Percentiles rank a stretch among this genome's conserved stretches.
phyloP scores from a whole-genome alignment of 2,113 vertebrate species.

The Antechinus flavipes region DNA sequence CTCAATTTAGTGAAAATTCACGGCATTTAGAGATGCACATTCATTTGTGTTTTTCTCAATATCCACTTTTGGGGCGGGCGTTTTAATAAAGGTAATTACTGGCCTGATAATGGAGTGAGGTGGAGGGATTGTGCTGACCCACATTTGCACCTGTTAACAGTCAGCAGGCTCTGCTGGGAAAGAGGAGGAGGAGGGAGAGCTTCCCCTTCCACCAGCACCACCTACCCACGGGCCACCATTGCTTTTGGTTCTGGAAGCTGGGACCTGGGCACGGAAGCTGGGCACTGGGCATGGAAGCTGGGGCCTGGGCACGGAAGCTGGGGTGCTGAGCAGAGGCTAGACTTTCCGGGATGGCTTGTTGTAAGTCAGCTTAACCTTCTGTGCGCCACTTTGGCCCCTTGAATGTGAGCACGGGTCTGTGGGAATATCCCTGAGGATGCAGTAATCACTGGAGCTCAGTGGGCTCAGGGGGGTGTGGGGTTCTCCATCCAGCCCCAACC shows the following conservation, averaged over 20 bases:
- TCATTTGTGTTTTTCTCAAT: neutral
- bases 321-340: neutral
- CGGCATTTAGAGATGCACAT: neutral
- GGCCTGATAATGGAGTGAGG: neutral
- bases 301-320: no score
- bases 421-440: neutral
- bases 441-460: neutral
- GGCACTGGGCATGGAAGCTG: no score
- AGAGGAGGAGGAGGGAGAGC: neutral
- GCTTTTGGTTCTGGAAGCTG: neutral
- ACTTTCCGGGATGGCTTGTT: neutral
- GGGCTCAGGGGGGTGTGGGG: no score
- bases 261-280: no score
- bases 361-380: neutral
- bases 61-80: neutral
- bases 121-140: neutral
- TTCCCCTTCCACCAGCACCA: neutral
- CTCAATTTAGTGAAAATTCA: neutral
- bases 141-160: slow-evolving; percentile 11
- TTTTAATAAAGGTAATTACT: neutral
- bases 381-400: no score
- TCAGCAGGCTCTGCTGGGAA: neutral
- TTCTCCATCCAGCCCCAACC: neutral
- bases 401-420: neutral
- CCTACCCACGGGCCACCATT: neutral